A percentile compares a stretch with the other conserved stretches of the same genome.
Conservation (phyloP, 2,888 invertebrate genomes). For the Drosophila stalkeri region DNA sequence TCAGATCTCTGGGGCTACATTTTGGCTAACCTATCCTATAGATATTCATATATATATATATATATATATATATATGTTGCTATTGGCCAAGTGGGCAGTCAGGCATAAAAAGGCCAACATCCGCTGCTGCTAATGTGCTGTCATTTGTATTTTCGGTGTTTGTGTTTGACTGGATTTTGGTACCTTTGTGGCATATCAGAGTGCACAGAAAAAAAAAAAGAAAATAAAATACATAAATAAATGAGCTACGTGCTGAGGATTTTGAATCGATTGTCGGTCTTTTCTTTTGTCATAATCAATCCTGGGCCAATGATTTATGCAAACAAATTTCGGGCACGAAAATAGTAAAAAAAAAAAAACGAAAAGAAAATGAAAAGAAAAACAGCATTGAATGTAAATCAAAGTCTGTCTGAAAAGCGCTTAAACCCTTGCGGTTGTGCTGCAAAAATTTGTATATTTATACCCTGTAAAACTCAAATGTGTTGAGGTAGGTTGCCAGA, state of each 20-base stretch:
- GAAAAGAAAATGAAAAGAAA: neutral
- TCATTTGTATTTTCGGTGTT: slow-evolving; percentile 54
- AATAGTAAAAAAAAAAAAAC: neutral
- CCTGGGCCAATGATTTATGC: slow-evolving; percentile 59
- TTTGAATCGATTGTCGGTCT: slow-evolving; percentile 37
- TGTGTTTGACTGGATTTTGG: slow-evolving; percentile 42
- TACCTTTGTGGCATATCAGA: slow-evolving; percentile 53
- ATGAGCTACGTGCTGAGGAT: slow-evolving; percentile 72
- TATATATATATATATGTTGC: slow-evolving; percentile 2
- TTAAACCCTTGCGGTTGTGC: slow-evolving; percentile 64
- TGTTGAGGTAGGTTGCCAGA: neutral
- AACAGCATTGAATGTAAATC: slow-evolving; percentile 60
- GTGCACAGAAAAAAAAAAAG: neutral
- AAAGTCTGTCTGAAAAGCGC: slow-evolving; percentile 37
- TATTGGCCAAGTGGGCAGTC: slow-evolving; percentile 54
- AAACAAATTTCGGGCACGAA: slow-evolving; percentile 27
- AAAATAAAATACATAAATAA: slow-evolving; percentile 68
- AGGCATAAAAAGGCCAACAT: slow-evolving; percentile 77
- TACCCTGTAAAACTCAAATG: neutral
- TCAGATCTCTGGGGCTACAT: slow-evolving; percentile 43
- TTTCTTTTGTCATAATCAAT: slow-evolving; percentile 61
- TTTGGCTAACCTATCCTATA: slow-evolving; percentile 18
- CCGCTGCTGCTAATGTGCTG: slow-evolving; percentile 76
- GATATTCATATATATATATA: neutral
- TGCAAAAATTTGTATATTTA: slow-evolving; percentile 69